Evolutionary conservation across 2,888 invertebrate species (phyloP), one percentile per base, ranked within the genome.

Genomic region (Volucella inanis): DNA sequence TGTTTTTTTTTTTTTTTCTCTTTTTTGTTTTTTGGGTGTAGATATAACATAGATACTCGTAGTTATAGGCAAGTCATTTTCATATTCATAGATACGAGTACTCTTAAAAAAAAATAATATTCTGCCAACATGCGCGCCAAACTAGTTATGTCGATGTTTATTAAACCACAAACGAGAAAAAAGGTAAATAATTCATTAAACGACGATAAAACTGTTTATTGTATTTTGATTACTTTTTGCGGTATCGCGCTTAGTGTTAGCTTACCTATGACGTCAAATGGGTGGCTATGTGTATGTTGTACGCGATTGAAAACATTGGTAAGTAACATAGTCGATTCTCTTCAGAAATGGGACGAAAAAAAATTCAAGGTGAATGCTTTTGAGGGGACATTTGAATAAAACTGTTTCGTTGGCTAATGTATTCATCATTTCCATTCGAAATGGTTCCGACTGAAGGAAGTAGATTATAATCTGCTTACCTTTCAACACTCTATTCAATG

Each of bases 121-220:
- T 59, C 11, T 41, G 41, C 55, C 14, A n/a, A 14, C 57, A 57
- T 57, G 57, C 41, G 57, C 22, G 15, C 18, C 4, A 10, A n/a
- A 49, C 6, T 41, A 18, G 12, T 61, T 45, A n/a, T 31, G 22
- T 31, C 31, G 31, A 31, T 61, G 45, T 45, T 61, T 61, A n/a
- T 61, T 31, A 31, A 61, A 43, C 45, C 31, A 0, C 31, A 31
- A 31, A 31, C 31, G 45, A 47, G 45, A 39, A 47, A 45, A 49
- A 31, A 45, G 31, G 61, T 61, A 61, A 61, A 61, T 61, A 61
- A 45, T 61, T 61, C 61, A 61, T 61, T 61, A 61, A 61, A 61
- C 15, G 45, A 45, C 45, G 45, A 61, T 61, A 61, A 61, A 61
- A 61, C 45, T 31, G 61, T 47, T 61, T 61, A 47, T 47, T 31